Conservation (phyloP, 2,113 vertebrate species). For the Anarhynchus alexandrinus region DNA sequence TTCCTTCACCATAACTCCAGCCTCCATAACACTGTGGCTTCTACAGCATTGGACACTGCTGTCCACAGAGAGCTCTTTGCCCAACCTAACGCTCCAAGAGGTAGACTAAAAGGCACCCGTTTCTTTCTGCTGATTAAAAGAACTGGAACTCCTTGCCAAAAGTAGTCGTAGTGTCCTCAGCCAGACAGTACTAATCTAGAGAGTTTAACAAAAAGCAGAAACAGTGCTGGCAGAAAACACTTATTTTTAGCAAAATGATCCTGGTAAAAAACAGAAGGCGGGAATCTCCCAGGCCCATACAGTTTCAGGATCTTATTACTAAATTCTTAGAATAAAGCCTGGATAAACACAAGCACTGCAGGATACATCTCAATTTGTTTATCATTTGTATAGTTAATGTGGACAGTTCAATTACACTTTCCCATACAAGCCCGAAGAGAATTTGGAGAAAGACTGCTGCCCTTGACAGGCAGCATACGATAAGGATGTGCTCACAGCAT, state of each 20-base stretch:
- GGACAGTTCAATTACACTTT: not conserved
- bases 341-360: not conserved
- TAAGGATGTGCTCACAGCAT: not conserved
- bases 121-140: not conserved
- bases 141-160: not conserved
- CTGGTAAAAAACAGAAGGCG: not conserved
- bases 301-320: not conserved
- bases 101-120: not conserved
- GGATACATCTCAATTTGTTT: not conserved
- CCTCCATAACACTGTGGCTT: accelerated
- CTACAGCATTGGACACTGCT: not conserved
- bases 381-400: not conserved
- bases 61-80: not conserved
- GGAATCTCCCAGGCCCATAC: not conserved
- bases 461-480: not conserved
- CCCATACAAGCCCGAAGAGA: not conserved
- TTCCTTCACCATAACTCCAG: not conserved
- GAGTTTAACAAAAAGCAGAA: not conserved
- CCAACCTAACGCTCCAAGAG: not conserved
- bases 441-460: not conserved
- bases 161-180: not conserved
- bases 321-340: not conserved
- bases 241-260: not conserved
- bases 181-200: not conserved
- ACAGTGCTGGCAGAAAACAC: not conserved